These are phyloP conservation scores for Charaxes varanes DNA, from an alignment of 1,140 invertebrate species.

Conservation along the genomic window DNA sequence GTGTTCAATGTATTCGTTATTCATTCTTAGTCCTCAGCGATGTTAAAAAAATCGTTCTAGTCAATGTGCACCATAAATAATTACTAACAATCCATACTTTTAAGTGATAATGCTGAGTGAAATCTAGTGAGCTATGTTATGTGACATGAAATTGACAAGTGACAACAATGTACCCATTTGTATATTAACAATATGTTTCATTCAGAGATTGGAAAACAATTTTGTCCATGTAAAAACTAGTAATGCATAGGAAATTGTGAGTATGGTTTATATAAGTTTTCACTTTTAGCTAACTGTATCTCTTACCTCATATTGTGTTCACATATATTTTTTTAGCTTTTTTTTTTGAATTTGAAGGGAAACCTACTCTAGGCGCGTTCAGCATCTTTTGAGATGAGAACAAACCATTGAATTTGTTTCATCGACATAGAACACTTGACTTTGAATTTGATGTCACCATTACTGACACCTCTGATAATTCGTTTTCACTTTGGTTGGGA, in stretches of 20 bases:
- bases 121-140: constrained; percentile 38
- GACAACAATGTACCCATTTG: constrained; percentile 14
- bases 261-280: constrained; percentile 30
- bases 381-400: too few relatives aligned
- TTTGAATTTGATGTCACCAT: too few relatives aligned
- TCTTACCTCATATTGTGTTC: too few relatives aligned
- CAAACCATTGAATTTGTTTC: too few relatives aligned
- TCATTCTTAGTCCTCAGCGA: constrained; percentile 12
- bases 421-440: too few relatives aligned
- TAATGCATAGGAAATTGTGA: constrained; percentile 64
- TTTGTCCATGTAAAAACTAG: constrained; percentile 18
- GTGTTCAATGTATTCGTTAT: constrained; percentile 26
- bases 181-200: constrained; percentile 23
- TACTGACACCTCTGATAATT: too few relatives aligned
- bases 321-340: too few relatives aligned
- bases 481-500: too few relatives aligned
- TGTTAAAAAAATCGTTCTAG: not conserved
- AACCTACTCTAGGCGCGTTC: too few relatives aligned
- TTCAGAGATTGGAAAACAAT: constrained; percentile 25
- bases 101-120: constrained; percentile 9
- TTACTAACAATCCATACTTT: not conserved
- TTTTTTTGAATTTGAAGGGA: too few relatives aligned
- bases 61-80: too few relatives aligned
- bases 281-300: too few relatives aligned
- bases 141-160: constrained; percentile 42